Base-by-base conservation (phyloP, 2,797 vertebrate species). In the Sebastes iracundus region DNA sequence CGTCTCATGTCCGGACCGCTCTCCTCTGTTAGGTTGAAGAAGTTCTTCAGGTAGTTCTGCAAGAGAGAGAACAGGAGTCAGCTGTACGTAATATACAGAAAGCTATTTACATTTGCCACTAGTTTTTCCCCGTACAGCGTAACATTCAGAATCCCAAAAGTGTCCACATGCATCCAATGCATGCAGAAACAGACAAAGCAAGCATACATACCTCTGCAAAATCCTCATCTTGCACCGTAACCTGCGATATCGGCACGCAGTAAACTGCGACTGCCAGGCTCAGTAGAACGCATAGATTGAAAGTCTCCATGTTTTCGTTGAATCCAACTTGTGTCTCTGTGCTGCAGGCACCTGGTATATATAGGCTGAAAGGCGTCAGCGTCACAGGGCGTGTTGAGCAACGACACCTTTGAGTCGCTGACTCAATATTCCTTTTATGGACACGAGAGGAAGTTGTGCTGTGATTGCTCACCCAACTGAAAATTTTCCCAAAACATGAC, bases 41-140 rank as follows among this genome's bases (percentile, higher is more conserved):
- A 96, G 52, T 87, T 95, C 86, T 94, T 95, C 85, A 99, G 93
- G 88, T 98, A 99, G 8, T 68, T 92, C 97, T 99, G 87, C 25
- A 56, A 73, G 7, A 69, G 7, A 69, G 5, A 73, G 25, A 30
- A 72, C 4, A 67, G 22, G 1, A 32, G 20, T 62, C 20, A 32
- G 46, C 16, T 35, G 2, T 14, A 12, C 6, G 16, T 23, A 12
- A 62, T 59, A 60, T 58, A 25, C 62, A 66, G 18, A 10, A 6
- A 52, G 11, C 8, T 61, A 22, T 61, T 30, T 10, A 25, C 10
- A 55, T 7, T 30, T 64, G 55, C 22, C 7, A 3, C 20, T 25
- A n/a, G 1, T 23, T 38, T 18, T 12, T 33, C 18, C 10, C 5
- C 35, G 16, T 33, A 56, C 6, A 58, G 18, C 2, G 1, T 11